Base-by-base conservation (phyloP, 1,140 invertebrate species). In the Limonius californicus region DNA sequence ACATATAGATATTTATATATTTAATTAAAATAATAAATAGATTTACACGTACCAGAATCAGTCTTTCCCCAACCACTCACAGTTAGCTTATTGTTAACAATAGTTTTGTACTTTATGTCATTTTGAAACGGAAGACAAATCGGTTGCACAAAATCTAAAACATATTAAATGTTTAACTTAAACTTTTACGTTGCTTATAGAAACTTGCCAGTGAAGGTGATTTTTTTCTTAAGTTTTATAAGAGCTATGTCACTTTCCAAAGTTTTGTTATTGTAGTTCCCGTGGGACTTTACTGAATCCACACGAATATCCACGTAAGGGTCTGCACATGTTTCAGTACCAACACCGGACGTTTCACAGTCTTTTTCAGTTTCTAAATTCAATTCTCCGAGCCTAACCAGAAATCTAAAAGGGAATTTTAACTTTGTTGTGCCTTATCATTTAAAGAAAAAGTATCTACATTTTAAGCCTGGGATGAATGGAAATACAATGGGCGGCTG, bases 221-320 rank as follows among this genome's bases (percentile, higher is more conserved):
- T 85, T 12, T 81, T 80, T 62, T 87, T 83, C 65, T 89, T 89
- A 0, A 92, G 80, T 19, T 86, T 80, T 30, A 93, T 74, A 54
- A 94, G 65, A 0, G 89, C 90, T 56, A 93, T 89, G 68, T 94
- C 91, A 72, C 92, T 88, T 71, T 92, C 85, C 65, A 91, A 89
- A 72, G 88, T 91, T 27, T 82, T 79, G 56, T 86, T 84, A 64
- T 85, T 88, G 76, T 82, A 83, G 15, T 73, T 21, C n/a, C 71
- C 59, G 61, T 83, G 81, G 14, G 72, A 56, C 11, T 74, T 69
- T n/a, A 79, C 62, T 47, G 69, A 59, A 23, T 62, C 64, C 0
- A 78, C 69, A 14, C 64, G 21, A 2, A 77, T 69, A 67, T 83
- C 79, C 56, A 78, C 72, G 54, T 77, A 76, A 4, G 74, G 73